Conservation (phyloP, 2,797 vertebrate genomes). For the Fringilla coelebs region DNA sequence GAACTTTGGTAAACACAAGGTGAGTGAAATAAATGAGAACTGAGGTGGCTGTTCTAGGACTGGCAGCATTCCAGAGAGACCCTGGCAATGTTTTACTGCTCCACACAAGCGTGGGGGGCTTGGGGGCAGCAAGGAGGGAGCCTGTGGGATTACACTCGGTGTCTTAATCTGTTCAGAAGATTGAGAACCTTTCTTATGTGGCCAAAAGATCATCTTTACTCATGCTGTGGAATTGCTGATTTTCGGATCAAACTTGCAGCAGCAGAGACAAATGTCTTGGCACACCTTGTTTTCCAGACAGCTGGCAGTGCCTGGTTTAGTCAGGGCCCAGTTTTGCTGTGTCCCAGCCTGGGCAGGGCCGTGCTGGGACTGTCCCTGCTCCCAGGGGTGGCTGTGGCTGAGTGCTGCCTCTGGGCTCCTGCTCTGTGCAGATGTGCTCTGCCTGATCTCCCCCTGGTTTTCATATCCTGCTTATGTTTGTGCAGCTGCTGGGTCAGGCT, state of each 20-base stretch:
- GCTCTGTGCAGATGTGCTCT: neutral
- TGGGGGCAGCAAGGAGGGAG: neutral
- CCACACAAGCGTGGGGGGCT: neutral
- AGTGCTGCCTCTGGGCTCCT: neutral
- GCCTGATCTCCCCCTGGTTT: neutral
- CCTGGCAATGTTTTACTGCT: neutral
- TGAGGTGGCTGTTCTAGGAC: neutral
- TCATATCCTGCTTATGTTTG: neutral
- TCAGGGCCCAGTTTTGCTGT: neutral
- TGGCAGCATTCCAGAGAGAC: neutral
- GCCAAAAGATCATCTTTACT: neutral
- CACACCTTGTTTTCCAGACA: neutral
- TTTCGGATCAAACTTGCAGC: neutral
- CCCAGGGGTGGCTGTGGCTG: neutral
- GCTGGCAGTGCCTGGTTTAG: neutral
- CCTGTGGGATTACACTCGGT: neutral
- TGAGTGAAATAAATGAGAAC: constrained; percentile 62
- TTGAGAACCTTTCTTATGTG: neutral
- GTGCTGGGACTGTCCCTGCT: neutral
- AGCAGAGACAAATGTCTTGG: neutral
- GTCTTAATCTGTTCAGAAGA: neutral
- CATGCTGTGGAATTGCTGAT: neutral
- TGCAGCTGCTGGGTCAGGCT: neutral
- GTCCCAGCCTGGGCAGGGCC: neutral
- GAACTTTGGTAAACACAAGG: constrained; percentile 91